Percentiles rank a stretch among this genome's conserved stretches.
Evolutionary conservation across 2,797 vertebrate species (phyloP).

Genomic region (Mus minutoides): DNA sequence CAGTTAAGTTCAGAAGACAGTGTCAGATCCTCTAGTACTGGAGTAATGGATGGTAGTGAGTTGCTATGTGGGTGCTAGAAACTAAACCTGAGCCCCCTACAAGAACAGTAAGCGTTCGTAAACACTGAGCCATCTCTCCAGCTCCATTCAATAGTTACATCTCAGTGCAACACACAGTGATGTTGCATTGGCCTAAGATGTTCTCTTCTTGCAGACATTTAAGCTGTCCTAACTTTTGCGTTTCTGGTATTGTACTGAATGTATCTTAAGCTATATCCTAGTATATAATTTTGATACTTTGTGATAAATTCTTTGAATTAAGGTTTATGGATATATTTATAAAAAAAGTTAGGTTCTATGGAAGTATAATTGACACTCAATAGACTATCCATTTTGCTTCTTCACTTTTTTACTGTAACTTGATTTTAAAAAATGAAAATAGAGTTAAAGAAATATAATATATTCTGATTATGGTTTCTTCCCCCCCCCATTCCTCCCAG

Average conservation of each 20-base stretch:
- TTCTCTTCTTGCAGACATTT: constrained; percentile 31
- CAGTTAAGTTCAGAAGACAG: not conserved
- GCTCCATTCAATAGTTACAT: not conserved
- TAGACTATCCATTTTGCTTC: not conserved
- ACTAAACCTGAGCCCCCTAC: not conserved
- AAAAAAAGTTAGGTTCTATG: not conserved
- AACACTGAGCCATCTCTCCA: not conserved
- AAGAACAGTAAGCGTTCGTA: not conserved
- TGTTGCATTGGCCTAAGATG: too few species aligned
- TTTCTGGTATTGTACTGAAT: not conserved
- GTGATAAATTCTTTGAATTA: constrained; percentile 47
- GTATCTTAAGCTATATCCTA: not conserved
- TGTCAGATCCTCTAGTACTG: not conserved
- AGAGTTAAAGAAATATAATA: not conserved
- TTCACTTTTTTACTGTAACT: not conserved
- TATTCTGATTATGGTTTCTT: not conserved
- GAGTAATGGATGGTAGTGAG: not conserved
- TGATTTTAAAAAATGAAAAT: not conserved
- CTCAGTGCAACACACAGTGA: not conserved
- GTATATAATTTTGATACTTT: constrained; percentile 21
- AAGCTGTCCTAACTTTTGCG: not conserved
- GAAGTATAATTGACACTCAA: not conserved
- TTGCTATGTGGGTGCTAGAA: not conserved
- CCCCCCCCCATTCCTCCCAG: not conserved
- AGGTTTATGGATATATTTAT: not conserved